phyloP scores from a whole-genome alignment of 2,113 vertebrate species.

The Camelus dromedarius region DNA sequence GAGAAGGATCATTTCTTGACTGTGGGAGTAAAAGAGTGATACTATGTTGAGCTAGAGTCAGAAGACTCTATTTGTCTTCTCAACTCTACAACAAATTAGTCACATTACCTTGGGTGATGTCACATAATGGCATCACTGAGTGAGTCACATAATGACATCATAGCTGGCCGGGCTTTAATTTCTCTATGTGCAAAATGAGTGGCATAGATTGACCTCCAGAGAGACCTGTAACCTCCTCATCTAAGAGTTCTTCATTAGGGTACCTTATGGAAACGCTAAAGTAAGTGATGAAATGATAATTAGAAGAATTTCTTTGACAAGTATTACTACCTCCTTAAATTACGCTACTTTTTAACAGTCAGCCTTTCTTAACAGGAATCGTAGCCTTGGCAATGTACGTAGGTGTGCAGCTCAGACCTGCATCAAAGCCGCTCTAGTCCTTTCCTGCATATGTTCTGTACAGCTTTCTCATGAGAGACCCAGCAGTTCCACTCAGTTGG shows the following conservation, averaged over 20 bases:
- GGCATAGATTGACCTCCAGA: neutral
- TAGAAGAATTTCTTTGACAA: neutral
- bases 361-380: neutral
- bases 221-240: neutral
- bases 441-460: neutral
- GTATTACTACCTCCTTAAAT: neutral
- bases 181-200: neutral
- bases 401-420: neutral
- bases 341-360: neutral
- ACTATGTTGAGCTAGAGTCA: neutral
- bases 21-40: neutral
- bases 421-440: neutral
- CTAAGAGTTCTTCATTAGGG: neutral
- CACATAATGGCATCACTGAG: neutral
- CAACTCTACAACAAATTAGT: neutral
- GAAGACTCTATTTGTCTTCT: conserved; percentile 48
- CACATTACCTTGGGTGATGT: neutral
- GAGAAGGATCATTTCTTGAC: neutral
- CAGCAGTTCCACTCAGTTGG: neutral
- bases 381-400: neutral
- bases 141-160: neutral
- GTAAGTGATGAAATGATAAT: neutral
- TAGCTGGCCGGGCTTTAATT: neutral
- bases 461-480: neutral
- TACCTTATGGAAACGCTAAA: neutral